Base-by-base conservation (phyloP, 37 sponge, comb jelly and placozoan genomes). In the Petrosia ficiformis region DNA sequence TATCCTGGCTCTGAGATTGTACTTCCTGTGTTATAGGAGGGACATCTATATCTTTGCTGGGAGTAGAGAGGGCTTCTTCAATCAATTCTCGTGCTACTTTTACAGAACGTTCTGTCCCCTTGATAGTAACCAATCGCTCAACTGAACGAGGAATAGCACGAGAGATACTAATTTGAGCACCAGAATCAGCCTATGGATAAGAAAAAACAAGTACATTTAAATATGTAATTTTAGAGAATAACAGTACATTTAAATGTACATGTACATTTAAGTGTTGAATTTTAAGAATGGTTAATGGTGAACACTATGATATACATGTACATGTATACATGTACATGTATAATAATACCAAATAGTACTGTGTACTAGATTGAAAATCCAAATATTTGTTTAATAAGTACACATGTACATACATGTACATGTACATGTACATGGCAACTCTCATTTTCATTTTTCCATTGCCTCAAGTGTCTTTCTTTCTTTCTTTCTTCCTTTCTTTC, bases 161-260 rank as follows among this genome's bases (percentile, higher is more conserved):
- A 36, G 92, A 88, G 16, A 95, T 89, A 19, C 82, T 88, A 68
- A 95, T 95, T 58, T 95, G 96, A 37, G 96, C 92, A 33, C 96
- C 96, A 44, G 86, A 82, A 1, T 35, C 64, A 3, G 74, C 82
- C 86, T 90, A 69, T 14, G 52, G 5, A n/a, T 28, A 19, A 56
- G 39, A 59, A 1, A 52, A 24, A 41, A 33, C n/a, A 60, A 32
- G 8, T 21, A 59, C 6, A 64, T 38, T 6, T 22, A 16, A 48
- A 48, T 48, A 14, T 48, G 14, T 48, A 14, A 19, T 48, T 48
- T 48, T 48, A 48, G 14, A 48, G 14, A 14, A 48, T 19, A 48
- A 48, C 8, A 48, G 14, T 19, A 48, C 54, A 19, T 48, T 48
- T 48, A 48, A 48, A 48, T 19, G n/a, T n/a, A n/a, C n/a, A n/a